Base-by-base conservation (phyloP, 2,113 vertebrate species). In the Zingel zingel region DNA sequence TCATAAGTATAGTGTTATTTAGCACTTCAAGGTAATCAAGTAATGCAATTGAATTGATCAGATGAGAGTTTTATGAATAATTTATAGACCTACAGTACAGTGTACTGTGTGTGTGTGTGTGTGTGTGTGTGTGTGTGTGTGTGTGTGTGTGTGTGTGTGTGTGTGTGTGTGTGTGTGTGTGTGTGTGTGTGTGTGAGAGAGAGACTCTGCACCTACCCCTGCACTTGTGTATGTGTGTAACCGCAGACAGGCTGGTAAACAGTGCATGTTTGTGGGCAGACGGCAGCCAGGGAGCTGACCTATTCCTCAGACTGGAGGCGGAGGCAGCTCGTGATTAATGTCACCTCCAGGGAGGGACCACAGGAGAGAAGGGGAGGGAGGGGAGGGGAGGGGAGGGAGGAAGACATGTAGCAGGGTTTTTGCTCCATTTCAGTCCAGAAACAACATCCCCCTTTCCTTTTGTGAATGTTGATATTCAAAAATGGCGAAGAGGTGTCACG, bases 241-340 rank as follows among this genome's bases (percentile, higher is more conserved):
- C 54, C 3, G 50, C 83, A 80, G 71, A 77, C 80, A 79, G 74
- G 70, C 78, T 69, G 84, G 86, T 89, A 90, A 91, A 92, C 81
- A 87, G 43, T 86, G 90, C 79, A 75, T 90, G 86, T 90, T 85
- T 89, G 76, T 36, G 58, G 82, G 71, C 66, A 83, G 89, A 82
- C 83, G 5, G 87, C 86, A 90, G 86, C 88, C 88, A 73, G 90
- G 91, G 93, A 93, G 75, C 83, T 93, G 92, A 94, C 92, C 92
- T 94, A 92, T 93, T 93, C 90, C 63, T 82, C 81, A 84, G 87
- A 88, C 88, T 90, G 86, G 83, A 92, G 88, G 89, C 18, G 74
- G 82, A 90, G 88, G 82, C 88, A 83, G 83, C 83, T 56, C 68
- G 64, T 94, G 92, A 93, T 93, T 90, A 93, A 93, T 93, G 90